Base-by-base conservation (phyloP, 2,113 vertebrate genomes). In the Telmatochromis bifrenatus region DNA sequence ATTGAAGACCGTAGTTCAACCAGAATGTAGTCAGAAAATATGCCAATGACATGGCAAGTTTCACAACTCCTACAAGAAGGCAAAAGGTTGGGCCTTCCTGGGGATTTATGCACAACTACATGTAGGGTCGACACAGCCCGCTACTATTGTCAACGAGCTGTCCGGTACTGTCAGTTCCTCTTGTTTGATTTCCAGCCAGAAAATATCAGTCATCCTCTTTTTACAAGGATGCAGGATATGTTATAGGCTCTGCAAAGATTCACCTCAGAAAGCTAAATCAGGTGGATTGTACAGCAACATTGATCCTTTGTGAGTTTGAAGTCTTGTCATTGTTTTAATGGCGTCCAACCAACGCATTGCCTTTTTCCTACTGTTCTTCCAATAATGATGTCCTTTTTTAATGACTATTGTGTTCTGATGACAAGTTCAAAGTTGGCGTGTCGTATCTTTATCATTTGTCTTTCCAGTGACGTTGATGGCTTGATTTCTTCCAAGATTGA, bases 291-390 rank as follows among this genome's bases (percentile, higher is more conserved):
- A 21, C 19, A 68, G 33, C 19, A 68, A 37, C 33, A 68, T 4
- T 12, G 60, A 39, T 39, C 33, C 35, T 21, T 4, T 14, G 4
- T 0, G 19, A 68, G 33, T 21, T 14, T 68, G 33, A 68, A 68
- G 62, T 68, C 35, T 73, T 45, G 37, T 73, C 19, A 39, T 70
- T 26, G 21, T 26, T 73, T 26, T 73, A 73, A 45, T 73, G 21
- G 0, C 7, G 35, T 0, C 12, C n/a, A 26, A 15, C 37, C 65
- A 73, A 2, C 5, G 0, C 37, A 26, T 26, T 23, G 37, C 37
- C 21, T 26, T 73, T 26, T 45, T 28, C 5, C 68, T 73, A 45
- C 13, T 26, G 68, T 45, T 73, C 68, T 45, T 73, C 68, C 68
- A 1, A 0, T 73, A 15, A 68, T 0, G 7, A 68, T 1, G 33